Conservation (phyloP, 1,140 invertebrate species). For the Diorhabda carinulata region DNA sequence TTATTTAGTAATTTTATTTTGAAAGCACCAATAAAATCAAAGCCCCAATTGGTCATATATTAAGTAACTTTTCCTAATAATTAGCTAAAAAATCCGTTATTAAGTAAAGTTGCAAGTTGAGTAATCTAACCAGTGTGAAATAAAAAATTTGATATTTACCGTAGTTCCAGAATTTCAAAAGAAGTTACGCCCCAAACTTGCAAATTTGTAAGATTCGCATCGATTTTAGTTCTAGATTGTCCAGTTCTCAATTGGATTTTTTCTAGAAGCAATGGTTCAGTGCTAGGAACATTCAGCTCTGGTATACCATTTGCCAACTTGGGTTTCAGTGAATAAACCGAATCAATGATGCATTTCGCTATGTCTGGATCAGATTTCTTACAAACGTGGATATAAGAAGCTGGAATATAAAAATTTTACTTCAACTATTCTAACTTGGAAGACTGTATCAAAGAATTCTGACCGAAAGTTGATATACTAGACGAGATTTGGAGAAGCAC, state of each 20-base stretch:
- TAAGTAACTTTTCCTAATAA: neutral
- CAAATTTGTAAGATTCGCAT: slow-evolving; percentile 44
- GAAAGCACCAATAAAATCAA: neutral
- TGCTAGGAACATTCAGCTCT: slow-evolving; percentile 62
- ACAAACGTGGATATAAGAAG: slow-evolving; percentile 65
- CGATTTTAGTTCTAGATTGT: slow-evolving; percentile 34
- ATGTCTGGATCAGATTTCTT: slow-evolving; percentile 60
- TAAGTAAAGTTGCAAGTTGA: neutral
- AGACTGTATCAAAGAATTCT: too few relatives aligned
- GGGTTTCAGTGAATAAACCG: slow-evolving; percentile 57
- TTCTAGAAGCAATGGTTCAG: slow-evolving; percentile 61
- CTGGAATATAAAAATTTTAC: slow-evolving; percentile 44
- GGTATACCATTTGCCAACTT: slow-evolving; percentile 61
- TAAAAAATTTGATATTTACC: slow-evolving; percentile 25
- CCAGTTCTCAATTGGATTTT: slow-evolving; percentile 46
- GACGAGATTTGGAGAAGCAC: too few relatives aligned
- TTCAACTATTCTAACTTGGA: too few relatives aligned
- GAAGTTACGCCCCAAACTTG: slow-evolving; percentile 38
- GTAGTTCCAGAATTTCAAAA: slow-evolving; percentile 39
- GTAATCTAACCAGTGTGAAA: neutral
- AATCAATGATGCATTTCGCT: slow-evolving; percentile 61
- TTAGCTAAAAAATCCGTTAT: neutral
- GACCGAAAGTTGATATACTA: too few relatives aligned
- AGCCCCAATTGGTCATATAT: too few relatives aligned
- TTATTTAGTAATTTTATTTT: neutral